Evolutionary conservation across 2,113 vertebrate genomes (phyloP), one percentile per base, ranked within the genome.

Genomic region (Rynchops niger): DNA sequence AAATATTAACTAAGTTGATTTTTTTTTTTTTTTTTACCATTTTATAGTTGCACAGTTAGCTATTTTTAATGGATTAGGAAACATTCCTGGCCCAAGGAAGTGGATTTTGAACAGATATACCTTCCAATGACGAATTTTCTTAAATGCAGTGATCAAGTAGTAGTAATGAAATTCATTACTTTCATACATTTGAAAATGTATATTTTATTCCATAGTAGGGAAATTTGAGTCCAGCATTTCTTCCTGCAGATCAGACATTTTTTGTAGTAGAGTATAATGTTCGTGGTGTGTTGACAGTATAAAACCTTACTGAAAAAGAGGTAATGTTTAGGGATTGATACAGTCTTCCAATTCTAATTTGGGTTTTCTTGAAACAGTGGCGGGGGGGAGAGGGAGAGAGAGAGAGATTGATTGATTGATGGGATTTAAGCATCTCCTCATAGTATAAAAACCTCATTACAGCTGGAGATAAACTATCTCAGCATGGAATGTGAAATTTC

Each of bases 41-140:
- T 82, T 78, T 27, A 23, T 66, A 52, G 32, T 65, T 85, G 40
- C 40, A 29, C 26, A 76, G 49, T 4, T 70, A 21, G 49, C n/a
- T 87, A 59, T 90, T 95, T 83, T 96, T 94, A 90, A 36, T 92
- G n/a, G 45, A 50, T 88, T 91, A 83, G n/a, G 47, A 88, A 38
- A 52, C 4, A 42, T 81, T 88, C 56, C 29, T 88, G 42, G 19
- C 52, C 66, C 47, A 58, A 90, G 86, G 22, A 80, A 16, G 19
- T 36, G 10, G 29, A 50, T 83, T 84, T 85, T 82, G 61, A 79
- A 65, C 59, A 77, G 61, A 43, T 67, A 19, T 1, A 14, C 23
- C 52, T 93, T 95, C 34, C 43, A 67, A 69, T 56, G 53, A 16
- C 22, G 1, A 61, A 11, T 94, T 94, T 96, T 90, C 56, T 26